Conservation (phyloP, 2,113 vertebrate genomes). For the Beaufortia kweichowensis region DNA sequence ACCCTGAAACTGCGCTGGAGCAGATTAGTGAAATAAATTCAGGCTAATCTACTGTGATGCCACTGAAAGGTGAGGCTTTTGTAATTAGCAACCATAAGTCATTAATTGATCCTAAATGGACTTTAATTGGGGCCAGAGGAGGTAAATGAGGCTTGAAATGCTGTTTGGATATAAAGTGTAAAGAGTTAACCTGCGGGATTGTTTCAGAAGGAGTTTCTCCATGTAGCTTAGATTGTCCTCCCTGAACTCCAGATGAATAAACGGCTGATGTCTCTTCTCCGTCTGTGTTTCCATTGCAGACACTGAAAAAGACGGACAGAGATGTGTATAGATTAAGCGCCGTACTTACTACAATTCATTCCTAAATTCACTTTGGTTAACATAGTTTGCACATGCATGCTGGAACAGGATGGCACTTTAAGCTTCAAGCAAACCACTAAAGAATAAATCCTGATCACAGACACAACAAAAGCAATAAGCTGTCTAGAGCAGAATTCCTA, state of each 20-base stretch:
- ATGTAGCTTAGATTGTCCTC: conserved; percentile 80
- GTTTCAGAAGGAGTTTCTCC: conserved; percentile 91
- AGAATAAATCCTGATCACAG: conserved; percentile 4
- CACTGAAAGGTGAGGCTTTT: background rate
- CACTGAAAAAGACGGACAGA: conserved; percentile 59
- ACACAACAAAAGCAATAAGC: background rate
- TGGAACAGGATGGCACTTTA: background rate
- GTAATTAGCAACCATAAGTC: conserved; percentile 25
- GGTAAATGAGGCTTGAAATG: conserved; percentile 17
- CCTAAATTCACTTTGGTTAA: no score
- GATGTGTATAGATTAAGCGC: background rate
- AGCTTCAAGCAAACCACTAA: conserved; percentile 11
- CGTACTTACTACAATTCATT: no score
- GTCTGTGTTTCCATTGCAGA: conserved; percentile 80
- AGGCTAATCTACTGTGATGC: background rate
- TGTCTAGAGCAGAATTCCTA: background rate
- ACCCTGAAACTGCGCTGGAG: background rate
- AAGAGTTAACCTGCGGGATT: conserved; percentile 81
- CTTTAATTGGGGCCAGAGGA: conserved; percentile 31
- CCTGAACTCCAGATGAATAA: conserved; percentile 80
- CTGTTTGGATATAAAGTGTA: conserved; percentile 1
- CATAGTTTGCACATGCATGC: no score
- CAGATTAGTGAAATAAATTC: conserved; percentile 9
- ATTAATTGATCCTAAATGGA: conserved; percentile 36
- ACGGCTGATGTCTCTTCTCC: conserved; percentile 58